Base-by-base conservation (phyloP, 2,888 invertebrate genomes). In the Callyntrura sp. region DNA sequence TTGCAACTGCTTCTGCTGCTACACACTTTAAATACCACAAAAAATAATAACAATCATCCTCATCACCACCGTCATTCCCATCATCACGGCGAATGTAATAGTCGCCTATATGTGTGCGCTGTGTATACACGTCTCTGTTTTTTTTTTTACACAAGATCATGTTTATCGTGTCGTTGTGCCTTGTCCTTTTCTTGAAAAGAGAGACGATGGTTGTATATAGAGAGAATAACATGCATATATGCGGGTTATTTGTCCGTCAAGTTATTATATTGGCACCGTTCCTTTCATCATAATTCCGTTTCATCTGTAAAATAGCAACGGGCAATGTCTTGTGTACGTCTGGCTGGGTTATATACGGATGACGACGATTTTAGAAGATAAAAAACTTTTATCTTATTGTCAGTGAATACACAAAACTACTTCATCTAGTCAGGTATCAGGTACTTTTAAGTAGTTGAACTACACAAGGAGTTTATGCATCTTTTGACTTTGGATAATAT, bases 181-280 rank as follows among this genome's bases (percentile, higher is more conserved):
- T 43, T 81, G 60, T 81, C 45, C 60, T 81, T 55, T 78, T 25
- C 51, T 78, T 78, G 17, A 60, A 60, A 60, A 2, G 9, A 60
- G 17, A 60, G 17, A 60, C 3, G 20, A 60, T n/a, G 57, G 20
- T n/a, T 43, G 23, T 12, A 11, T 1, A 73, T n/a, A 51, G 14
- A 20, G 45, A 43, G 48, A 45, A 73, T 5, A 17, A 35, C 35
- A 35, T 35, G 6, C 35, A 35, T 35, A 35, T 2, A 35, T 35
- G 6, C 35, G 35, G 51, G 11, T 28, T 55, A 17, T 55, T 78
- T 78, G 78, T 55, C 78, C 78, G 78, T 55, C 78, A 78, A 51
- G 78, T 78, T 78, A 55, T 78, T 51, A 78, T 78, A 78, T 78
- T 78, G 78, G 78, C 78, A 78, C 78, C 78, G 78, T 78, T 78